Base-by-base conservation (phyloP, 2,888 invertebrate genomes). In the Drosophila setosimentum region DNA sequence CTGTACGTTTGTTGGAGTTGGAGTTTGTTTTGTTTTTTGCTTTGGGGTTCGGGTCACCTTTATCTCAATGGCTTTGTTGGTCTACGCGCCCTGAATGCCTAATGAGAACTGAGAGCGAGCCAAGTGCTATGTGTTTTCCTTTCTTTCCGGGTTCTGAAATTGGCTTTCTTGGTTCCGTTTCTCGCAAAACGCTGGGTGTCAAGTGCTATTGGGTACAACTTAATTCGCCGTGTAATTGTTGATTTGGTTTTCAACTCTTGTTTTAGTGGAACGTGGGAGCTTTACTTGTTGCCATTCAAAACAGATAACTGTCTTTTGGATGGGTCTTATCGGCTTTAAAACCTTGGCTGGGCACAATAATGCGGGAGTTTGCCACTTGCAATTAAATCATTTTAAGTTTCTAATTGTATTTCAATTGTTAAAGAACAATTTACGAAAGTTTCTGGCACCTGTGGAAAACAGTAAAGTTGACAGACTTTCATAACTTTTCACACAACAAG, bases 241-340 rank as follows among this genome's bases (percentile, higher is more conserved):
- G 65, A 83, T 73, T 91, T 78, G 75, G 76, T 70, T 79, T 83
- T 78, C 68, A 73, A 73, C 73, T 73, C 78, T 29, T 85, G 76
- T 68, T 76, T 85, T 78, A 89, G 63, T 86, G 73, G 90, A 90
- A 86, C 91, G 91, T 91, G 91, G 83, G 90, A 89, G 81, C 79
- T 84, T 82, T 65, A 53, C 63, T 62, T 63, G 33, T 50, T 65
- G 67, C 40, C 68, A 68, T 76, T 61, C 50, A 60, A 53, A 35
- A 27, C 33, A 78, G 72, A 79, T 79, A 79, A 61, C 67, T 59
- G 78, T 65, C 63, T 68, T 53, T 42, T 24, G 27, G 29, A 45
- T 65, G 54, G 55, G 55, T 45, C 45, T 76, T 68, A 78, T 78
- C 78, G 65, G 59, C 62, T 77, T 68, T 42, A 21, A 29, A 45